Conservation (phyloP, 2,888 invertebrate species). For the Octonoba sinensis region DNA sequence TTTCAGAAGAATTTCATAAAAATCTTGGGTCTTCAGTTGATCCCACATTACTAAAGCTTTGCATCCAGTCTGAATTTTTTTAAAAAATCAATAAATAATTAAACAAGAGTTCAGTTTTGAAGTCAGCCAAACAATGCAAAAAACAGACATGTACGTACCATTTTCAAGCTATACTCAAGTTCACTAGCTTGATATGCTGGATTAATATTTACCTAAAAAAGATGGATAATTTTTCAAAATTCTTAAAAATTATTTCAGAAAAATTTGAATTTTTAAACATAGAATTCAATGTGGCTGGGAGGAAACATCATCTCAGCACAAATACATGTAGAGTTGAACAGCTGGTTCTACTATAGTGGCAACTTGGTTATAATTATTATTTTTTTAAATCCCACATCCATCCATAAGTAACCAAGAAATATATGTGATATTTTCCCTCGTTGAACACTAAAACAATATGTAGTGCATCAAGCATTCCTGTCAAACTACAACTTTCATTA, state of each 20-base stretch:
- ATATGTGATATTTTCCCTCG: too few relatives aligned
- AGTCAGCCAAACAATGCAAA: neutral
- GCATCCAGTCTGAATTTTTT: conserved; percentile 28
- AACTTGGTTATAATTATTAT: too few relatives aligned
- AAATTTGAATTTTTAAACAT: neutral
- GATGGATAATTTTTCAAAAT: neutral
- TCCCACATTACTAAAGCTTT: conserved; percentile 56
- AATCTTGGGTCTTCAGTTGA: conserved; percentile 38
- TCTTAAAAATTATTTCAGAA: neutral
- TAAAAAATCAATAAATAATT: neutral
- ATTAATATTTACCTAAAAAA: conserved; percentile 80
- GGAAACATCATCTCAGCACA: neutral
- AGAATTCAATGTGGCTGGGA: neutral
- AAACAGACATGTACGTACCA: conserved; percentile 72
- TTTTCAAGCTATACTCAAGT: conserved; percentile 80
- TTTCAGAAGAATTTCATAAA: conserved; percentile 50
- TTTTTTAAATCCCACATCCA: too few relatives aligned
- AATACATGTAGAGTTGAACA: too few relatives aligned
- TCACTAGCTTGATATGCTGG: conserved; percentile 81
- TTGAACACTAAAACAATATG: too few relatives aligned
- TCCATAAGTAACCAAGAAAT: neutral
- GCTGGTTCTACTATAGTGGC: too few relatives aligned
- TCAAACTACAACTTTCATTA: too few relatives aligned
- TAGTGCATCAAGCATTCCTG: too few relatives aligned
- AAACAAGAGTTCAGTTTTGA: neutral